Conservation (phyloP, 2,797 vertebrate species). For the Neoniphon sammara region DNA sequence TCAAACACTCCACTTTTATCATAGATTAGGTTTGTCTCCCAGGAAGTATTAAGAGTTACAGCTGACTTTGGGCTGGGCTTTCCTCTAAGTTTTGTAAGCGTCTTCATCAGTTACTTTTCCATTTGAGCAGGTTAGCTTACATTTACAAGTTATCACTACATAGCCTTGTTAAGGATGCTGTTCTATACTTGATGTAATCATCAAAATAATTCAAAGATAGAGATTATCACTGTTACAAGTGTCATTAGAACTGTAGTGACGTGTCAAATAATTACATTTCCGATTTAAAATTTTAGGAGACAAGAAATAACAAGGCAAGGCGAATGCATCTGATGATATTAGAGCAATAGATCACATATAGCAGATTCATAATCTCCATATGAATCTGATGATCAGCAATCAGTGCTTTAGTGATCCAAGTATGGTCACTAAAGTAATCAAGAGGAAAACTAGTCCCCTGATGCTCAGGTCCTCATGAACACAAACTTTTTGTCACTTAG, state of each 20-base stretch:
- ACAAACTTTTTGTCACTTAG: neutral
- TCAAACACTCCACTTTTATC: constrained; percentile 24
- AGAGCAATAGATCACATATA: neutral
- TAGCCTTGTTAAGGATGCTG: neutral
- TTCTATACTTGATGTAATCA: constrained; percentile 9
- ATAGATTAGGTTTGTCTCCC: constrained; percentile 2
- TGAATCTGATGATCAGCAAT: constrained; percentile 10
- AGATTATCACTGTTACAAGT: constrained; percentile 38
- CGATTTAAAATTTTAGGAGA: constrained; percentile 36
- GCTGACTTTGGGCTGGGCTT: constrained; percentile 11
- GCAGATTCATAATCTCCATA: constrained; percentile 15
- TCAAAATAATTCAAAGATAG: constrained; percentile 6
- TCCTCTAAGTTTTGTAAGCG: constrained; percentile 7
- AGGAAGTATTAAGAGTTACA: neutral
- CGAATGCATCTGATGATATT: constrained; percentile 5
- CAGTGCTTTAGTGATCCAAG: no score
- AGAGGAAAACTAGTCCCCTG: constrained; percentile 1
- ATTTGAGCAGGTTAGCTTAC: constrained; percentile 6
- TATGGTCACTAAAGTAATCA: constrained; percentile 7
- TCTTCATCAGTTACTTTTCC: neutral
- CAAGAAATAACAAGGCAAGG: constrained; percentile 27
- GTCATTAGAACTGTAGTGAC: constrained; percentile 54
- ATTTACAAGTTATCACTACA: neutral
- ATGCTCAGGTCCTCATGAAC: neutral
- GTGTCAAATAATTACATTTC: constrained; percentile 60